Conservation (phyloP, 2,888 invertebrate species). For the Cerastoderma edule region DNA sequence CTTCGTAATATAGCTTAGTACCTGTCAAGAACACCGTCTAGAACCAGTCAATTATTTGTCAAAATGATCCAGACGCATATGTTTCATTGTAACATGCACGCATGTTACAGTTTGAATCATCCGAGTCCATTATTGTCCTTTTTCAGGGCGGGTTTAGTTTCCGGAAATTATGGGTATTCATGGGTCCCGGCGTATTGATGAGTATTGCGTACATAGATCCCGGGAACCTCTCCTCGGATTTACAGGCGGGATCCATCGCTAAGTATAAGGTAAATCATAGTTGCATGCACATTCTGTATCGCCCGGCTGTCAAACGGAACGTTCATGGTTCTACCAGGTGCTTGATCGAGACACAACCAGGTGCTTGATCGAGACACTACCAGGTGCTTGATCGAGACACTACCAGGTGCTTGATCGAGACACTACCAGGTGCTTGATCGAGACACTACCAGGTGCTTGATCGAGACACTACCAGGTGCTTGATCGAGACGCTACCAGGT, state of each 20-base stretch:
- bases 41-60: background rate
- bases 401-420: background rate
- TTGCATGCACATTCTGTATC: background rate
- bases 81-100: background rate
- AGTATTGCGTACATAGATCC: conserved; percentile 96
- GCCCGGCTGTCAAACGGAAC: background rate
- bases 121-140: background rate
- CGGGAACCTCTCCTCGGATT: conserved; percentile 95
- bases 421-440: background rate
- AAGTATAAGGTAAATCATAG: conserved; percentile 88
- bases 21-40: background rate
- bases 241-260: conserved; percentile 92
- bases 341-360: background rate
- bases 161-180: conserved; percentile 95
- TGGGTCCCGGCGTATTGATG: conserved; percentile 96
- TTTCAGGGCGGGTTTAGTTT: conserved; percentile 88
- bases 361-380: background rate
- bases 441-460: background rate
- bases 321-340: background rate
- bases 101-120: background rate
- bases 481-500: no score
- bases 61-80: background rate
- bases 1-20: background rate
- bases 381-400: background rate
- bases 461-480: no score